A percentile compares a stretch with the other conserved stretches of the same genome.
Conservation (phyloP, 2,797 vertebrate genomes). For the Dromococcyx pavoninus region DNA sequence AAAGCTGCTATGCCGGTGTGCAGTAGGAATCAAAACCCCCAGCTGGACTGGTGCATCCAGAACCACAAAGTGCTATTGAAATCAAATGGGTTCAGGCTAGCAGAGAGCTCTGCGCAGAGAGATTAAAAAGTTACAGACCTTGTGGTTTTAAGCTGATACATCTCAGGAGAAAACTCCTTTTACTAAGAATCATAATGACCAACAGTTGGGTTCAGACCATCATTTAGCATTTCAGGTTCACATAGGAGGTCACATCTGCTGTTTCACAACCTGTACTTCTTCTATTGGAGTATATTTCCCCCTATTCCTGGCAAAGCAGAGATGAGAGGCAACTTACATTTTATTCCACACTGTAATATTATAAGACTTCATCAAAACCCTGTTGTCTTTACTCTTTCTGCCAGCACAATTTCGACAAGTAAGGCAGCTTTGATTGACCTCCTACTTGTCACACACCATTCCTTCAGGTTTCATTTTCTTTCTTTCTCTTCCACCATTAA, state of each 20-base stretch:
- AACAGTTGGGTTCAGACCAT: background rate
- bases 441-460: background rate
- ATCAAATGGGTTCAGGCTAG: background rate
- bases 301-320: background rate
- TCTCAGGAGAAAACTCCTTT: background rate
- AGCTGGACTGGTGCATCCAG: background rate
- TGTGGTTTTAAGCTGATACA: background rate
- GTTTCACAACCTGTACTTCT: background rate
- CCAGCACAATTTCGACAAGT: background rate
- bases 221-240: background rate
- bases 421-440: background rate
- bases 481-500: background rate
- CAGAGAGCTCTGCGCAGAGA: background rate
- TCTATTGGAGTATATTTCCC: background rate
- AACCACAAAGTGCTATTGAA: background rate
- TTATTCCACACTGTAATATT: background rate
- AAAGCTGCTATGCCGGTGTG: background rate
- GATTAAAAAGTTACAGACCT: background rate
- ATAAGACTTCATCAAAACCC: background rate
- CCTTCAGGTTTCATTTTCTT: background rate
- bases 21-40: background rate
- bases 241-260: background rate
- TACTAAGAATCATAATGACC: background rate
- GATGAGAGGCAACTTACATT: background rate
- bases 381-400: background rate